phyloP scores from a whole-genome alignment of 2,113 vertebrate genomes.

The Sinosuthora webbiana region DNA sequence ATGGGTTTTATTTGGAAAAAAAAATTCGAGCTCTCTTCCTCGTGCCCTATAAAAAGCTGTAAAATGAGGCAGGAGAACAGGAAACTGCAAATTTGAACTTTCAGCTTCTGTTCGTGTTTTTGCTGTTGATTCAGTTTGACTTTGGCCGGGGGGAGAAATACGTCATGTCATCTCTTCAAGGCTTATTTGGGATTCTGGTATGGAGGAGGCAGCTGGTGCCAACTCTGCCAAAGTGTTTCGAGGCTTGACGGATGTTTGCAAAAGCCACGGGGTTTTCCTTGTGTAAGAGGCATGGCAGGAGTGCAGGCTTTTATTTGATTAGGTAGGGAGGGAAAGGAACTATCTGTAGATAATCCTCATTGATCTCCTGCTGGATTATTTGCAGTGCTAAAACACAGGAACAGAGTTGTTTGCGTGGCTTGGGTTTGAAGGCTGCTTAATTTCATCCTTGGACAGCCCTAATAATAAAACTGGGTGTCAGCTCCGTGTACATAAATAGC shows the following conservation, averaged over 20 bases:
- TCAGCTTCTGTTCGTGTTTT: slow-evolving; percentile 25
- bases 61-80: slow-evolving; percentile 3
- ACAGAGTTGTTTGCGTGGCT: background rate
- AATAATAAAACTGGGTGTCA: background rate
- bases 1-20: background rate
- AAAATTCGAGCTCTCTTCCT: background rate
- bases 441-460: background rate
- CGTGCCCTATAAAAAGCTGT: background rate
- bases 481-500: background rate
- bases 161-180: background rate
- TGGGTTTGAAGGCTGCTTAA: background rate
- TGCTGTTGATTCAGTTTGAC: slow-evolving; percentile 17
- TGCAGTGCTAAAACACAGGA: background rate
- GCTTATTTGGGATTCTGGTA: background rate
- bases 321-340: background rate
- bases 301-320: background rate
- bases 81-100: slow-evolving; percentile 1
- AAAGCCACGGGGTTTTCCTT: slow-evolving; percentile 2
- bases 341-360: background rate
- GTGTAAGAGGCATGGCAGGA: background rate
- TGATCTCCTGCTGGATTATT: background rate
- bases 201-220: slow-evolving; percentile 29
- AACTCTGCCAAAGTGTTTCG: background rate
- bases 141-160: slow-evolving; percentile 5
- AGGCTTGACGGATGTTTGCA: slow-evolving; percentile 24